Evolutionary conservation across 2,113 vertebrate genomes (phyloP).

Genomic region (Chloropsis hardwickii): DNA sequence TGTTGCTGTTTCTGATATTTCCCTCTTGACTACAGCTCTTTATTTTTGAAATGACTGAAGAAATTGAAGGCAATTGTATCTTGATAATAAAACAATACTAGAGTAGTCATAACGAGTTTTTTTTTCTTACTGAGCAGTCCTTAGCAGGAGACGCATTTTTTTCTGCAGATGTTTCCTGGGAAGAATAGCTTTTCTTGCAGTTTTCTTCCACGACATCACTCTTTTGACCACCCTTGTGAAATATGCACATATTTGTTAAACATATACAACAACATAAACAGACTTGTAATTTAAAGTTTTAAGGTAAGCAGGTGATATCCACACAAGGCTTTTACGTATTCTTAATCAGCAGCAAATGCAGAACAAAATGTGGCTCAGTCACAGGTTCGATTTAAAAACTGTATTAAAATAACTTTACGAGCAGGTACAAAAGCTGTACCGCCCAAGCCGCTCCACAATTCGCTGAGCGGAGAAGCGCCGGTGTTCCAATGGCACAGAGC

Average conservation of each 20-base stretch:
- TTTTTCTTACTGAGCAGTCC: background rate
- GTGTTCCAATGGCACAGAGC: fast-evolving
- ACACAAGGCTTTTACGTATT: background rate
- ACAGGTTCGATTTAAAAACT: background rate
- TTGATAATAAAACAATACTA: background rate
- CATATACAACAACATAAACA: background rate
- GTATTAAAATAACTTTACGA: background rate
- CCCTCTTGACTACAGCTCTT: background rate
- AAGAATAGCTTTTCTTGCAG: background rate
- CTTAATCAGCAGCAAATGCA: background rate
- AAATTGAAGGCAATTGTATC: background rate
- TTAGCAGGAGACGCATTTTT: background rate
- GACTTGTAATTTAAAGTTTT: background rate
- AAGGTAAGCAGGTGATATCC: background rate
- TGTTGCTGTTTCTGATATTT: background rate
- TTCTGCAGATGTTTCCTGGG: background rate
- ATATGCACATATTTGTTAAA: background rate
- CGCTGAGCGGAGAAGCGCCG: fast-evolving
- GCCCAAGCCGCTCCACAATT: background rate
- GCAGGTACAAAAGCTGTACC: background rate
- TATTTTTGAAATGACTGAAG: background rate
- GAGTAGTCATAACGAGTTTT: slow-evolving; percentile 60
- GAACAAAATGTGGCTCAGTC: background rate
- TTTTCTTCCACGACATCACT: background rate
- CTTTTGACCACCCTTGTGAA: slow-evolving; percentile 38